Evolutionary conservation across 2,888 invertebrate genomes (phyloP), one percentile per base, ranked within the genome.

Genomic region (Caenorhabditis uteleia): DNA sequence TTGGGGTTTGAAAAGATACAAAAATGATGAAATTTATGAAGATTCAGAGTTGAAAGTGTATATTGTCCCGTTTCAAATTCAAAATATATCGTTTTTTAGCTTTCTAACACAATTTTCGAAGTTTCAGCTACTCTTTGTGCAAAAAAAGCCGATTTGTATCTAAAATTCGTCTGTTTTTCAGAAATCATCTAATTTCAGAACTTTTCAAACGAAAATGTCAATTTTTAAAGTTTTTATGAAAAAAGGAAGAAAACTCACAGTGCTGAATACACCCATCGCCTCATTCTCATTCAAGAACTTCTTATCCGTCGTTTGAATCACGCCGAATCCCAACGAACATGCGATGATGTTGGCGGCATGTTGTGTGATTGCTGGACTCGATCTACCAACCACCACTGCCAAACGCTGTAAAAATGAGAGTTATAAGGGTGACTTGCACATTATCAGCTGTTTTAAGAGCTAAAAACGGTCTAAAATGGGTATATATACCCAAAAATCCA

Each of bases 271-370:
- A 16, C 25, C 38, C 6, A 55, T 39, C 6, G 65, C 59, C 16
- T 57, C 49, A 3, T 39, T 45, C 42, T 59, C 58, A 29, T 59
- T 59, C 5, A 65, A 38, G 44, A 65, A 59, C 43, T 55, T 51
- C 23, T 65, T 65, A 3, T 38, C 18, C 8, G 50, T 42, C 38
- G 55, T 34, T 10, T 59, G 43, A 18, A 65, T 47, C 14, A 34
- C 31, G 10, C 40, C 31, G 36, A 67, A 58, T 20, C 43, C 57
- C 43, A 65, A 54, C 10, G 65, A 34, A 2, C 56, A 43, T 14
- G 68, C 49, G 25, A 70, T 48, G 36, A 55, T 51, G 18, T 51
- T 44, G 5, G 68, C 70, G 14, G 62, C 58, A 20, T 68, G 64
- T 25, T 46, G 46, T 6, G 61, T n/a, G 12, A 68, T 42, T 6